Evolutionary conservation across 2,113 vertebrate species (phyloP).

Genomic region (Platanista minor): DNA sequence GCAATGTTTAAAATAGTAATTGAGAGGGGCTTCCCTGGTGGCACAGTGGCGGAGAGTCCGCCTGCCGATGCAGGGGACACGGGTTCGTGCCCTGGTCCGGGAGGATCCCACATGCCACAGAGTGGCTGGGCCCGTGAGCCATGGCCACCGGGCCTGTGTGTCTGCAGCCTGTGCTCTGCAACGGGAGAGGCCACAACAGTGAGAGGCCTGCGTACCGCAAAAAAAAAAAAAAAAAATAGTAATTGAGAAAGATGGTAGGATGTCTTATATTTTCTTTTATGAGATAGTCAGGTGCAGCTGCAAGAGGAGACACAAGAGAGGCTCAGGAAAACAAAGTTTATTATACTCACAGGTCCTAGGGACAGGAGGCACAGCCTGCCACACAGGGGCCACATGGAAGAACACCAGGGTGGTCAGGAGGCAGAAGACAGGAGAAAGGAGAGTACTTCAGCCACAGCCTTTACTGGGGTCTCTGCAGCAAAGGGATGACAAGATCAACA

Average conservation of each 20-base stretch:
- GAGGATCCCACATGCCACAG: no score
- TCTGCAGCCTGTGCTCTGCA: no score
- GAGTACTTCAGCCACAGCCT: background rate
- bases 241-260: background rate
- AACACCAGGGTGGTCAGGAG: background rate
- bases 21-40: no score
- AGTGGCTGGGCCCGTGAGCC: no score
- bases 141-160: no score
- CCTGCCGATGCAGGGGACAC: no score
- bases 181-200: no score
- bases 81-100: no score
- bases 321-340: background rate
- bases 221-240: no score
- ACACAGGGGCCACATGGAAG: background rate
- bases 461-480: background rate
- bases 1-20: background rate
- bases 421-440: background rate
- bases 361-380: background rate
- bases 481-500: background rate
- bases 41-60: no score
- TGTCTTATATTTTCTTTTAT: background rate
- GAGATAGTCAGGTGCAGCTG: background rate
- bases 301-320: background rate
- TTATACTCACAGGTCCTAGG: background rate
- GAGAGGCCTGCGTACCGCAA: no score